A percentile compares a stretch with the other conserved stretches of the same genome.
phyloP scores from a whole-genome alignment of 2,888 invertebrate genomes.

The Cheilosia vernalis region DNA sequence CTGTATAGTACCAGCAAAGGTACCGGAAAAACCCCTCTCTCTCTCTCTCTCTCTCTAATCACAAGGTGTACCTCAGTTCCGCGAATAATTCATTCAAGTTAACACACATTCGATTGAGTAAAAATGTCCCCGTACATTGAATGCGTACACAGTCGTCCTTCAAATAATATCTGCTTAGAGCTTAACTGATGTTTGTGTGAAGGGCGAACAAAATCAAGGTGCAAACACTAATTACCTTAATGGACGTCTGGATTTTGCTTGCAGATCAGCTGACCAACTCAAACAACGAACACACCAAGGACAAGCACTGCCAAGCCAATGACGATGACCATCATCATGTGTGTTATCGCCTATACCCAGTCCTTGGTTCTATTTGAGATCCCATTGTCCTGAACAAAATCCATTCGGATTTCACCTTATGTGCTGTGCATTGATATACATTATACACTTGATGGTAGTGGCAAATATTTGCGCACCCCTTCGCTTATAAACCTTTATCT shows the following conservation, averaged over 20 bases:
- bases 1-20: no score
- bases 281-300: constrained; percentile 26
- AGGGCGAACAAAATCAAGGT: constrained; percentile 14
- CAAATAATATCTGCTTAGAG: no score
- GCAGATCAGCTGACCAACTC: constrained; percentile 37
- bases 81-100: no score
- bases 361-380: neutral
- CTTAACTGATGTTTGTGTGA: neutral
- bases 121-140: no score
- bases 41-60: no score
- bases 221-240: constrained; percentile 67
- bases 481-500: constrained; percentile 62
- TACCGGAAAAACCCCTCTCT: no score
- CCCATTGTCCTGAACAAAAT: constrained; percentile 22
- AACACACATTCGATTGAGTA: no score
- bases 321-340: constrained; percentile 41
- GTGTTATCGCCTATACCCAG: neutral
- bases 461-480: constrained; percentile 69
- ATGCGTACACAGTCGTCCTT: no score
- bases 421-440: neutral
- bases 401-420: constrained; percentile 22
- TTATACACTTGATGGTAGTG: constrained; percentile 24
- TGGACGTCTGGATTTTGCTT: constrained; percentile 56
- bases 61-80: no score
- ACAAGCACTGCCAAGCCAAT: constrained; percentile 2